Base-by-base conservation (phyloP, 2,888 invertebrate species). In the Sesamia inferens region DNA sequence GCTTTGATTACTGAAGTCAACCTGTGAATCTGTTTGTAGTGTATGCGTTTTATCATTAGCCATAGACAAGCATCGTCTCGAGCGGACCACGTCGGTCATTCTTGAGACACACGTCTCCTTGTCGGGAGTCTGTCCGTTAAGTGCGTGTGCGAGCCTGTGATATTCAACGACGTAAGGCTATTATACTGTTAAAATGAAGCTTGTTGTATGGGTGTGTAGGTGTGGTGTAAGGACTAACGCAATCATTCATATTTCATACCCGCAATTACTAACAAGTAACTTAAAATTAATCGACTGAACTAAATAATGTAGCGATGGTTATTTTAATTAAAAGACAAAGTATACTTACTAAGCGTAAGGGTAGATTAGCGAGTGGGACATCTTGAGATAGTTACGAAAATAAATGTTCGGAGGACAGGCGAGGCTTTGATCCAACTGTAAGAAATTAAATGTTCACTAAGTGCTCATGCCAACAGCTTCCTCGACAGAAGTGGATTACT, bases 361-460 rank as follows among this genome's bases (percentile, higher is more conserved):
- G 16, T 8, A 65, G 44, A 48, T 54, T 42, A 47, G 8, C 7
- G 3, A 22, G 16, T 24, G 39, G 65, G 16, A 39, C 10, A 68
- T 63, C n/a, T 67, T 44, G 51, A 58, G 57, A 65, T 58, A 65
- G 72, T 69, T 67, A 64, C 64, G 51, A 68, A 65, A 82, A 74
- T 47, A 63, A 81, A 74, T 78, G 65, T 47, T 66, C 2, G 7
- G 13, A 44, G 61, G 51, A 47, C 65, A 62, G 22, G 51, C 78
- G 24, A 73, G 48, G 48, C 55, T 64, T 68, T 14, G 39, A 54
- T 51, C 42, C 47, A 19, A 51, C 62, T 78, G 55, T 59, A 58
- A 74, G 58, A 66, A 62, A 65, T 74, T 71, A 78, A 78, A 78
- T 74, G 79, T 31, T 68, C 54, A 19, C 61, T 81, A 82, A 81